These are phyloP conservation scores for Strix uralensis DNA, from an alignment of 2,113 vertebrate genomes.

Conservation along the genomic window DNA sequence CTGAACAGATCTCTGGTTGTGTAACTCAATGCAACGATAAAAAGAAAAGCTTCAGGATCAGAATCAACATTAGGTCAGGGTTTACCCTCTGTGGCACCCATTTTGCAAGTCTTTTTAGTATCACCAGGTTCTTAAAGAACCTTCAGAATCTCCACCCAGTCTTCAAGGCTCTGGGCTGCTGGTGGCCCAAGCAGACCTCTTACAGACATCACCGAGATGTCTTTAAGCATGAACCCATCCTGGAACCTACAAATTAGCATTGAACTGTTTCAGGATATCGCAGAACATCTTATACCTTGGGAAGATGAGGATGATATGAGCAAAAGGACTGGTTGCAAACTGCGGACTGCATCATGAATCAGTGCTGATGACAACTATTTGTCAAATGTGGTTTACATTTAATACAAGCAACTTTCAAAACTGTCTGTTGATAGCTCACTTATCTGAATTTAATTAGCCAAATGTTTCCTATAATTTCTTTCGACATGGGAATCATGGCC, in stretches of 20 bases:
- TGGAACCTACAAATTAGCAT: neutral
- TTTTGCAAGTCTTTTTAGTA: neutral
- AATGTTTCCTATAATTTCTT: neutral
- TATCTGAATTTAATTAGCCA: neutral
- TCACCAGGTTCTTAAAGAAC: neutral
- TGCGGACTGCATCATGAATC: neutral
- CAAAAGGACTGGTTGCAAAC: neutral
- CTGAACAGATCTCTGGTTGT: neutral
- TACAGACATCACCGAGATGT: neutral
- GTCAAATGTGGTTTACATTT: neutral
- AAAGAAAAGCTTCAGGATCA: neutral
- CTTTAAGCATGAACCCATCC: neutral
- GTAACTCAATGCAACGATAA: neutral
- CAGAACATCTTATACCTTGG: neutral
- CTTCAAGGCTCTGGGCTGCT: neutral
- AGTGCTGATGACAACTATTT: neutral
- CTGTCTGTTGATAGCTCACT: neutral
- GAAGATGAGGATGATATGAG: neutral
- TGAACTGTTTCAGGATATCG: neutral
- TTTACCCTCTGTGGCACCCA: neutral
- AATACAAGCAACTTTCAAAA: neutral
- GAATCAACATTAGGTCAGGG: neutral
- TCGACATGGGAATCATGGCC: neutral
- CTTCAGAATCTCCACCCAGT: neutral
- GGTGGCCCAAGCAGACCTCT: neutral